Evolutionary conservation across 2,797 vertebrate species (phyloP).

Genomic region (Borostomias antarcticus): DNA sequence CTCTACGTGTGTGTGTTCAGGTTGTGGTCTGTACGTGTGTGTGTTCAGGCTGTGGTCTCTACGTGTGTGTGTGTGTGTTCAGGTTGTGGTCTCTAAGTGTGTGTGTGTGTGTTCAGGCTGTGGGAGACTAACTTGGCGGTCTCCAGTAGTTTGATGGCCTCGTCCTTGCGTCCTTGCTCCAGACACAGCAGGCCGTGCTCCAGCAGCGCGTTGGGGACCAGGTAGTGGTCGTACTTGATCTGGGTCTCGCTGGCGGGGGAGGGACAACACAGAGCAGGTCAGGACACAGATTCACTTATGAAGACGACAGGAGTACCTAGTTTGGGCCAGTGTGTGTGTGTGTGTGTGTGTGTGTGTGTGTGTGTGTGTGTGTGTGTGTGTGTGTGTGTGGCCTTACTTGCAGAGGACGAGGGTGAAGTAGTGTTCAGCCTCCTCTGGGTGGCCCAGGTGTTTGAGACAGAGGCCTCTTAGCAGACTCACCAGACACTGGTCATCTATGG

Average conservation of each 20-base stretch:
- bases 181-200: constrained; percentile 91
- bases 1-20: no score
- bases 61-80: no score
- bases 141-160: constrained; percentile 89
- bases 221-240: constrained; percentile 96
- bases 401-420: constrained; percentile 90
- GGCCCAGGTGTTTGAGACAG: constrained; percentile 93
- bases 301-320: neutral
- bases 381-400: constrained; percentile 71
- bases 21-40: no score
- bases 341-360: neutral
- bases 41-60: no score
- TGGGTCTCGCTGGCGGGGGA: constrained; percentile 85
- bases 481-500: constrained; percentile 90
- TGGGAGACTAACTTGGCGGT: constrained; percentile 86
- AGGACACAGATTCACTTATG: no score
- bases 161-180: constrained; percentile 85
- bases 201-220: constrained; percentile 94
- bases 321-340: neutral
- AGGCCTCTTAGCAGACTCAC: constrained; percentile 92
- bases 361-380: neutral
- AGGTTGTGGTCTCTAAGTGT: no score
- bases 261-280: constrained; percentile 23
- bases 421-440: constrained; percentile 87
- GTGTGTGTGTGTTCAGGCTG: no score